Conservation (phyloP, 2,113 vertebrate species). For the Etia nguti region DNA sequence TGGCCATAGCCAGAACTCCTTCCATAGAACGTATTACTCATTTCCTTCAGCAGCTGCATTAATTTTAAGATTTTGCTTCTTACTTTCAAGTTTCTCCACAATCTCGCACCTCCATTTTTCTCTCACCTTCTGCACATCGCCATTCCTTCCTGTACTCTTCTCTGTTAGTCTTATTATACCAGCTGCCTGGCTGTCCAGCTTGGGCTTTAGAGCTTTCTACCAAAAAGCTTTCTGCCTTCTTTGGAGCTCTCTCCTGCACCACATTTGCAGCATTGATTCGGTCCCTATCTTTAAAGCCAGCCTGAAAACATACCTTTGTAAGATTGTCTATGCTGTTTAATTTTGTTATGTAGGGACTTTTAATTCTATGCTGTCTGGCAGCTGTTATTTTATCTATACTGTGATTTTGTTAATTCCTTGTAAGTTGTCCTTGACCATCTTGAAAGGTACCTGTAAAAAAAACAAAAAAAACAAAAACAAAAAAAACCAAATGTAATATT, state of each 20-base stretch:
- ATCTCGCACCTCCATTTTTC: not conserved
- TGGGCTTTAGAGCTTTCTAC: not conserved
- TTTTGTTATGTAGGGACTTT: not conserved
- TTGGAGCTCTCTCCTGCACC: not conserved
- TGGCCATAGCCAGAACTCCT: not conserved
- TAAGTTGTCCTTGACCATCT: fast-evolving
- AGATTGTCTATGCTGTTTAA: not conserved
- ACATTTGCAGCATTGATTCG: not conserved
- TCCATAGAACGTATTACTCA: not conserved
- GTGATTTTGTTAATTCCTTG: not conserved
- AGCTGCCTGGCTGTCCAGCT: not conserved
- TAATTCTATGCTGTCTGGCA: not conserved
- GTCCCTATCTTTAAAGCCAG: not conserved
- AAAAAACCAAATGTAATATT: not conserved
- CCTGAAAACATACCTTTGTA: not conserved
- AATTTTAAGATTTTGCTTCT: not conserved
- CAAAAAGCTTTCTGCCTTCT: not conserved
- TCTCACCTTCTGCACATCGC: not conserved
- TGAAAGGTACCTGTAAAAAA: not conserved
- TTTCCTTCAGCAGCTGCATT: not conserved
- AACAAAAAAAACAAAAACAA: no score
- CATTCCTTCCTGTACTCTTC: not conserved
- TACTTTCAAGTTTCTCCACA: not conserved
- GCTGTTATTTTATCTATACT: not conserved
- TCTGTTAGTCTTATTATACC: not conserved